Base-by-base conservation (phyloP, 2,888 invertebrate genomes). In the Aproaerema taeniolella region DNA sequence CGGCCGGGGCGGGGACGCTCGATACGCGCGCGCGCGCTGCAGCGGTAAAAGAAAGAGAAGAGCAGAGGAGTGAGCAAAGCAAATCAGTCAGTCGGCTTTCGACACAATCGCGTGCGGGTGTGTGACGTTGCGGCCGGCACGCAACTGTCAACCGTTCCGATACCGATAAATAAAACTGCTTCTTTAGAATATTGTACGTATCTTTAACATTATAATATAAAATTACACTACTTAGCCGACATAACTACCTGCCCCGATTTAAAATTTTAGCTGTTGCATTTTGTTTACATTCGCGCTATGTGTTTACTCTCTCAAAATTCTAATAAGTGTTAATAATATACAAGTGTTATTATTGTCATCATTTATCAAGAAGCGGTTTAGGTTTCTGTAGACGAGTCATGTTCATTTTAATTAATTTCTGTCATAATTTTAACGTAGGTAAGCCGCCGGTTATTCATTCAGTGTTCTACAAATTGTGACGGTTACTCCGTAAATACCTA, bases 261-360 rank as follows among this genome's bases (percentile, higher is more conserved):
- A 25, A 43, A 40, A 50, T 52, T 46, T 51, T 36, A 50, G 39
- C 41, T 45, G 43, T 49, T 58, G 52, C 44, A 37, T 67, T 67
- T 76, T 82, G 81, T 82, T 82, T 82, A 82, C 82, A 74, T 78
- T 67, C 50, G 57, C 58, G n/a, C 58, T 70, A 70, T 62, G 74
- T 79, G 74, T 77, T 75, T 73, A 67, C 66, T 52, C 58, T 55
- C 48, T 38, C 38, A 38, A 38, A 46, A 43, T 26, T 26, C 6
- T 26, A 39, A 33, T 34, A 39, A 30, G 14, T 32, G 25, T 3
- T 12, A n/a, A n/a, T n/a, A 7, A 28, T 4, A 28, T 10, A n/a
- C 10, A 8, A 28, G 28, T 20, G 20, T 20, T 4, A 20, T 20
- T 20, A 20, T 20, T 20, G n/a, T n/a, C n/a, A n/a, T n/a, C n/a